Base-by-base conservation (phyloP, 2,888 invertebrate species). In the Epinotia demarniana region DNA sequence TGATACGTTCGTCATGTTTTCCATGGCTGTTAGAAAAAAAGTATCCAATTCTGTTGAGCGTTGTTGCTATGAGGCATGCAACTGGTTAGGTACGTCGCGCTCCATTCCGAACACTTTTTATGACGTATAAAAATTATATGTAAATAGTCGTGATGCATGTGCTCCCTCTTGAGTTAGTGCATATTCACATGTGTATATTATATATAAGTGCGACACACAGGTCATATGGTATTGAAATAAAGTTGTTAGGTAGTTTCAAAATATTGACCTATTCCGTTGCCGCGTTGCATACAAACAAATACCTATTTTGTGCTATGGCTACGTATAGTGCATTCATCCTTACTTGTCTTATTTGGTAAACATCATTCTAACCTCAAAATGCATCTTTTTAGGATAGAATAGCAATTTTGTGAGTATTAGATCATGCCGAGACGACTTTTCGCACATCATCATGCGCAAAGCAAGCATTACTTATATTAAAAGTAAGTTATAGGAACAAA, bases 401-500 rank as follows among this genome's bases (percentile, higher is more conserved):
- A n/a, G n/a, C n/a, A n/a, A n/a, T n/a, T n/a, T n/a, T n/a, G n/a
- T n/a, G n/a, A n/a, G n/a, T n/a, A n/a, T n/a, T n/a, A n/a, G n/a
- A n/a, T n/a, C n/a, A n/a, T n/a, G n/a, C n/a, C n/a, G n/a, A n/a
- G n/a, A n/a, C n/a, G n/a, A n/a, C n/a, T n/a, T n/a, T n/a, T n/a
- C n/a, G n/a, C n/a, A n/a, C n/a, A n/a, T n/a, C 18, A 62, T 19
- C 19, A 53, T 64, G 49, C 23, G 9, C 23, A 64, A 64, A 46
- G 64, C 66, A 11, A 33, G 27, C 67, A 57, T 67, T 67, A 55
- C 23, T n/a, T 27, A 57, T 63, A 62, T 58, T 72, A 57, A 53
- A 18, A 62, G n/a, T 69, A 71, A 71, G 13, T 70, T 58, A 53
- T 53, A 49, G 8, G 27, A 53, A 62, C 61, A 71, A 13, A 71